Percentiles rank a stretch among this genome's conserved stretches.
Conservation (phyloP, 2,797 vertebrate species). For the Falco naumanni region DNA sequence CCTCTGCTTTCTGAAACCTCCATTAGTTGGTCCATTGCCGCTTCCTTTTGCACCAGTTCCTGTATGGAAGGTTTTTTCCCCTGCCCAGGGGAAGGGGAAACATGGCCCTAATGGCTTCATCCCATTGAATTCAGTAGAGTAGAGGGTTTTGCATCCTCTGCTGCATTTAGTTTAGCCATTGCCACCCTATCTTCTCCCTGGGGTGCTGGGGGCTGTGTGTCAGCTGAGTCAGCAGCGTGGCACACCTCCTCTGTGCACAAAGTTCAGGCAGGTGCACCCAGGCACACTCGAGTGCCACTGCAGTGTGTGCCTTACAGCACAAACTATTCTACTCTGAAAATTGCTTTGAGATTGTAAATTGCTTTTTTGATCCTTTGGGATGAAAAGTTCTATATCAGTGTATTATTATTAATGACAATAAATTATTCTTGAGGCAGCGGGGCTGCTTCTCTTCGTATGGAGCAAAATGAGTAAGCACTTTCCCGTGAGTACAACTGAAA, state of each 20-base stretch:
- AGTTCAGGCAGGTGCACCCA: fast-evolving
- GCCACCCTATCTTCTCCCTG: background rate
- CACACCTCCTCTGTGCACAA: background rate
- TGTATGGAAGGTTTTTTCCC: background rate
- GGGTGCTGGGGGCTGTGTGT: background rate
- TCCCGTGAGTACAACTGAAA: background rate
- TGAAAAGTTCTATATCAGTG: slow-evolving; percentile 49
- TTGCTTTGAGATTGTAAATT: slow-evolving; percentile 65
- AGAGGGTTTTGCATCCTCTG: background rate
- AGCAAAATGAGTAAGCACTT: background rate
- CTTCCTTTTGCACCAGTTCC: background rate
- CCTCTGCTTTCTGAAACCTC: background rate
- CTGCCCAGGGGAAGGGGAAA: background rate
- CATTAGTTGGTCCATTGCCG: fast-evolving
- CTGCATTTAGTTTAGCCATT: fast-evolving
- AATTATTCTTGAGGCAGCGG: slow-evolving; percentile 46
- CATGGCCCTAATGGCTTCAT: background rate
- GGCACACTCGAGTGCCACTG: background rate
- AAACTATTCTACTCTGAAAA: slow-evolving; percentile 38
- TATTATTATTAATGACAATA: slow-evolving; percentile 66
- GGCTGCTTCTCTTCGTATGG: background rate
- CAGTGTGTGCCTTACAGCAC: slow-evolving; percentile 1
- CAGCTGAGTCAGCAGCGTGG: background rate
- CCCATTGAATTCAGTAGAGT: background rate
- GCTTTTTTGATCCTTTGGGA: slow-evolving; percentile 67